Conservation (phyloP, 2,797 vertebrate genomes). For the Lycodopsis pacificus region DNA sequence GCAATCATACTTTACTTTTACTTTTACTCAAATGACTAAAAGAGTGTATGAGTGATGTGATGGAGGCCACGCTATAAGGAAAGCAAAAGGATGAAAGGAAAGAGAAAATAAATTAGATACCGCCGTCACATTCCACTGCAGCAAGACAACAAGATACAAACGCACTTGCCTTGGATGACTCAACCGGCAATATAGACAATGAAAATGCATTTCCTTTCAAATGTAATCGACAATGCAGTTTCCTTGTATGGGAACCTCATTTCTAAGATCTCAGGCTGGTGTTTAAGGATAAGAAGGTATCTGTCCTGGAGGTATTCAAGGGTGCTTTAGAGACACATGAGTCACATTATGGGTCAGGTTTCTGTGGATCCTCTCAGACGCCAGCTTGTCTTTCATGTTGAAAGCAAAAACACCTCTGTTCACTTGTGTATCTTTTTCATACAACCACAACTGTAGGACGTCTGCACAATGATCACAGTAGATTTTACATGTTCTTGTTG, state of each 20-base stretch:
- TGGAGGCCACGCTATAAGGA: background rate
- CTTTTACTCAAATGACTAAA: no score
- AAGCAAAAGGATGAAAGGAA: conserved; percentile 25
- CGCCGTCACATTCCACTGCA: background rate
- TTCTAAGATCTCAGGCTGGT: background rate
- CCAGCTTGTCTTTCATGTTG: background rate
- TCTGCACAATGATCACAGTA: background rate
- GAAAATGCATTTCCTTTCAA: no score
- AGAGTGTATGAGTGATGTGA: conserved; percentile 8
- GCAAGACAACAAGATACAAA: background rate
- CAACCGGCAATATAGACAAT: no score
- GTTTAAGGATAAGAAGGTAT: background rate
- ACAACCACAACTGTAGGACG: background rate
- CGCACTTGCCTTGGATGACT: no score
- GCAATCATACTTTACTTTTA: no score
- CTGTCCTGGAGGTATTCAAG: background rate
- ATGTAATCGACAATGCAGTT: background rate
- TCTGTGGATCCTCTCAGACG: background rate
- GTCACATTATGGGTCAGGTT: background rate
- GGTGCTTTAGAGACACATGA: background rate
- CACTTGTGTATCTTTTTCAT: background rate
- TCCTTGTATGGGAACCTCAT: background rate
- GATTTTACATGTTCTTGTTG: background rate
- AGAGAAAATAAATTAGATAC: conserved; percentile 21
- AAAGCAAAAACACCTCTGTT: background rate